Evolutionary conservation across 1,140 invertebrate species (phyloP).

Genomic region (Tigriopus japonicus): DNA sequence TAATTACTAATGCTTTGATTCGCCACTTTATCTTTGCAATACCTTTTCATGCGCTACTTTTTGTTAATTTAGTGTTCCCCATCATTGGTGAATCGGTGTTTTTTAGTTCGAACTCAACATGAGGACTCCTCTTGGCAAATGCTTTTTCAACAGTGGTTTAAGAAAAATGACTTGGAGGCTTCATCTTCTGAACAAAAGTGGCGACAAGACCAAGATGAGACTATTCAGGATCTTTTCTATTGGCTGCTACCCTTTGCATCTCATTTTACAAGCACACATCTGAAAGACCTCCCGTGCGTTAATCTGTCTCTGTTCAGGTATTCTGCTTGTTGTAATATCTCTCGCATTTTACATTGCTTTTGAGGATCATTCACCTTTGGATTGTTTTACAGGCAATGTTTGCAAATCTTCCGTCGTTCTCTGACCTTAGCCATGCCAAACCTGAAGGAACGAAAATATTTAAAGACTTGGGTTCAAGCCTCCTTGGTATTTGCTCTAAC

Average conservation of each 20-base stretch:
- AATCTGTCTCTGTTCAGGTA: no score
- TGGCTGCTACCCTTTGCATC: slow-evolving; percentile 48
- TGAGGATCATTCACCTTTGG: not conserved
- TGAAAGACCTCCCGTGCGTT: no score
- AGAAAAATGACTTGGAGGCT: slow-evolving; percentile 26
- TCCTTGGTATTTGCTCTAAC: slow-evolving; percentile 50
- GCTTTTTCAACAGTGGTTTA: slow-evolving; percentile 55
- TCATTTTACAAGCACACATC: no score
- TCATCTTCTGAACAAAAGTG: slow-evolving; percentile 27
- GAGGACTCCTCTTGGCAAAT: slow-evolving; percentile 42
- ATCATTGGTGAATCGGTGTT: no score
- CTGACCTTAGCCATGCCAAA: slow-evolving; percentile 22
- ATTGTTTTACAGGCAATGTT: slow-evolving; percentile 22
- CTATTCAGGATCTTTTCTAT: slow-evolving; percentile 43
- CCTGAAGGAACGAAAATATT: slow-evolving; percentile 36
- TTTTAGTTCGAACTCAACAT: not conserved
- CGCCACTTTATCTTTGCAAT: no score
- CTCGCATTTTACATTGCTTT: no score
- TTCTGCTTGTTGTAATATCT: no score
- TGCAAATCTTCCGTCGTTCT: slow-evolving; percentile 11
- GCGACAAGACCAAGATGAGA: slow-evolving; percentile 38
- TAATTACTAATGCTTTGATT: not conserved
- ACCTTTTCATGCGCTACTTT: no score
- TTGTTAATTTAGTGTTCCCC: no score
- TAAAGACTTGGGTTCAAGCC: slow-evolving; percentile 48